phyloP scores from a whole-genome alignment of 2,797 vertebrate species.

The Sebastes nivosus region DNA sequence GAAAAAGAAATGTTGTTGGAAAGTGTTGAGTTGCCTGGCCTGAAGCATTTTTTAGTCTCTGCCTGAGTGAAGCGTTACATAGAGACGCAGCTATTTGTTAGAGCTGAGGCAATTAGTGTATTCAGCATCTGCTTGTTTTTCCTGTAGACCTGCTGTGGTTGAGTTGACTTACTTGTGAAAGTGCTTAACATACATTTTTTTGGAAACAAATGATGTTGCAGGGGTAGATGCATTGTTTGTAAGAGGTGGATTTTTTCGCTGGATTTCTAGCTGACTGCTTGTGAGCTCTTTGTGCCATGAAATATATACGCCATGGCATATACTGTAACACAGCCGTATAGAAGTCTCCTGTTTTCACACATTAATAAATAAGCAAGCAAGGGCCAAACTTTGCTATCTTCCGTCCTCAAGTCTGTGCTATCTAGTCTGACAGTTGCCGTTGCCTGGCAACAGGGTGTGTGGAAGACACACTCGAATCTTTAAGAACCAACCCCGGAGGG shows the following conservation, averaged over 20 bases:
- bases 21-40: slow-evolving; percentile 38
- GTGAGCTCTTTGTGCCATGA: neutral
- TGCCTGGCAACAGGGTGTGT: slow-evolving; percentile 78
- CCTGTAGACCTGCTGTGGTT: neutral
- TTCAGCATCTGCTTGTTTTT: slow-evolving; percentile 20
- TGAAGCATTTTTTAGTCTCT: slow-evolving; percentile 11
- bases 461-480: slow-evolving; percentile 55
- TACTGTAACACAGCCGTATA: neutral
- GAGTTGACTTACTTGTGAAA: neutral
- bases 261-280: neutral
- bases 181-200: neutral
- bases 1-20: slow-evolving; percentile 48
- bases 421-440: slow-evolving; percentile 68
- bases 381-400: slow-evolving; percentile 61
- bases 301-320: neutral
- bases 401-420: slow-evolving; percentile 48
- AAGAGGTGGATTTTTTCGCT: neutral
- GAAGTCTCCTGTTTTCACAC: slow-evolving; percentile 21
- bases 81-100: slow-evolving; percentile 11
- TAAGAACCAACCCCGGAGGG: slow-evolving; percentile 51
- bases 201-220: neutral
- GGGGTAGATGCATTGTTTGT: neutral
- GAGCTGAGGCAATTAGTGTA: neutral
- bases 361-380: slow-evolving; percentile 56
- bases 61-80: slow-evolving; percentile 15